Percentiles rank a stretch among this genome's conserved stretches.
Conservation (phyloP, 2,888 invertebrate species). For the Coelinius sp. region DNA sequence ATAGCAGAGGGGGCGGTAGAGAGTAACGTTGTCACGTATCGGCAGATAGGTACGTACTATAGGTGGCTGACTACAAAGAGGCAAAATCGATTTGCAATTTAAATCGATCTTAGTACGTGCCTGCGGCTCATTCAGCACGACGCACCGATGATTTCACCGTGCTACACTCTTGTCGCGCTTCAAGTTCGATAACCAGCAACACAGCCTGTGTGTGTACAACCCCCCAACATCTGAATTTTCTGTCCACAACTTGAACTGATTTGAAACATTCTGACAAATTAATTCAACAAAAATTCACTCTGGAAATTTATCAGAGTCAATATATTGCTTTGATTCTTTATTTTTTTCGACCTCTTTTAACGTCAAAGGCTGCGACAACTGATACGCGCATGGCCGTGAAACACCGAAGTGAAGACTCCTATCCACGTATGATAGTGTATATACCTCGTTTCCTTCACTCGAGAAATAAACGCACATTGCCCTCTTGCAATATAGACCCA, state of each 20-base stretch:
- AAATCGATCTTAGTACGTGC: slow-evolving; percentile 66
- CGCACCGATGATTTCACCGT: slow-evolving; percentile 59
- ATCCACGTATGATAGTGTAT: neutral
- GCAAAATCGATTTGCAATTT: slow-evolving; percentile 69
- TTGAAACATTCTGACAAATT: neutral
- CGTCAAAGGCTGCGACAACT: neutral
- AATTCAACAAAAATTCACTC: neutral
- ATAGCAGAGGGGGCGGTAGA: slow-evolving; percentile 1
- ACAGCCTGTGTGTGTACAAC: neutral
- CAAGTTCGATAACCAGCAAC: neutral
- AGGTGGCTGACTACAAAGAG: slow-evolving; percentile 68
- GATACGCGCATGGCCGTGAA: neutral
- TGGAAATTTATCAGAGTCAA: neutral
- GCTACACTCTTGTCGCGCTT: slow-evolving; percentile 11
- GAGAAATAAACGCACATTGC: neutral
- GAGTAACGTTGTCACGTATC: slow-evolving; percentile 60
- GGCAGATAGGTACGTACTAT: slow-evolving; percentile 50
- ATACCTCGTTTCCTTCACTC: neutral
- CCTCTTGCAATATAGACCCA: neutral
- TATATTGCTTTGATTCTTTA: neutral
- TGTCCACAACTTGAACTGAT: neutral
- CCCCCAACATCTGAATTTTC: neutral
- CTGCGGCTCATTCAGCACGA: slow-evolving; percentile 63
- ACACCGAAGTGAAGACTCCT: neutral
- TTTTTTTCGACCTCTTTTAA: neutral